Conservation (phyloP, 2,113 vertebrate genomes). For the Mus pahari region DNA sequence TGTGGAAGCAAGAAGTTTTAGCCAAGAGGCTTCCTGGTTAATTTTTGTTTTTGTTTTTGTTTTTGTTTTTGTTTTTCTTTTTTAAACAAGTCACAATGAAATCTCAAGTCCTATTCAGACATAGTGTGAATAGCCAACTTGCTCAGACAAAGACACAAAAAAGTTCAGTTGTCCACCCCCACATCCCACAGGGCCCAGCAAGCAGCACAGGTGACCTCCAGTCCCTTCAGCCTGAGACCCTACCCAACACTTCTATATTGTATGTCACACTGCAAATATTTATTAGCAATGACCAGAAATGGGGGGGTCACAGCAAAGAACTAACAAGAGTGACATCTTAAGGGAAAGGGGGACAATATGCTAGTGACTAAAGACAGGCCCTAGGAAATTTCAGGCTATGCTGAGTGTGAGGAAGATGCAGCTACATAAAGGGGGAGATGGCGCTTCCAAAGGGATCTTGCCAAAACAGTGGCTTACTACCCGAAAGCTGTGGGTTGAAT, state of each 20-base stretch:
- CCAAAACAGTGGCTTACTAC: background rate
- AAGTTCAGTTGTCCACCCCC: background rate
- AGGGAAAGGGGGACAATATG: no score
- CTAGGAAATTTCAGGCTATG: background rate
- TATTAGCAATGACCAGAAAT: background rate
- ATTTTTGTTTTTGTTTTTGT: background rate
- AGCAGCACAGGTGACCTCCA: background rate
- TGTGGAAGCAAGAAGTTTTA: background rate
- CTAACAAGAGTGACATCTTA: background rate
- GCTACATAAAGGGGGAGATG: background rate
- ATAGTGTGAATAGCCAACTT: accelerated
- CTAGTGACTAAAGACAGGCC: background rate
- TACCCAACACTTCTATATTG: background rate
- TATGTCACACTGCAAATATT: background rate
- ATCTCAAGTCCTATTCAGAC: background rate
- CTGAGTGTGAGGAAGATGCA: background rate
- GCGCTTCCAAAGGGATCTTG: background rate
- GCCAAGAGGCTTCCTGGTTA: background rate
- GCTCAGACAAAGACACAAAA: background rate
- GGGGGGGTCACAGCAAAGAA: background rate
- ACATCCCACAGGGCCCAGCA: background rate
- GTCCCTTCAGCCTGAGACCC: background rate
- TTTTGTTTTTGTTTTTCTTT: background rate
- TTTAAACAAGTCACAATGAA: background rate
- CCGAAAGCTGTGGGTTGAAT: background rate